Base-by-base conservation (phyloP, 2,797 vertebrate genomes). In the Eptatretus atami region DNA sequence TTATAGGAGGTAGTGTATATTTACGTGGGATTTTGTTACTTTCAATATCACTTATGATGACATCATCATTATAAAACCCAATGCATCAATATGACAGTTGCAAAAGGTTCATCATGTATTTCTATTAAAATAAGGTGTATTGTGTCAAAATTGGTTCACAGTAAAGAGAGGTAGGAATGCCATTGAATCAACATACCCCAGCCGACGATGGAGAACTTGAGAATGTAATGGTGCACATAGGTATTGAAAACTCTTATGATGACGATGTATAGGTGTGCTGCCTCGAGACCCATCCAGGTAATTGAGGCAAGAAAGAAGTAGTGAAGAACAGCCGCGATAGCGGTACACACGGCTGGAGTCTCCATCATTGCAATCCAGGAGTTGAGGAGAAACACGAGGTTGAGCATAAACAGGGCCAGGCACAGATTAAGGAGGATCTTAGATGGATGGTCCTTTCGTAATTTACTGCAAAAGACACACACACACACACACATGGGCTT, bases 281-380 rank as follows among this genome's bases (percentile, higher is more conserved):
- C 87, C 76, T 93, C 90, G 53, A 96, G 79, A 53, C 83, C 88
- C 74, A 92, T 86, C 90, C 90, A 95, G 5, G 88, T 90, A 72
- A 96, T 94, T 2, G 88, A 86, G 13, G 79, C 81, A 73, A 96
- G 72, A 67, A 96, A 77, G 68, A 94, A 90, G 77, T 96, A 96
- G 73, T 96, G 90, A 71, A 96, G 77, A 71, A 88, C 84, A 67
- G 81, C 80, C 67, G 80, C 90, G 10, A 82, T 81, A 66, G 82
- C 78, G 63, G 84, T 81, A 68, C 90, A 96, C 1, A 93, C 73
- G 61, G 78, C 77, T 69, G 65, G 64, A 0, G 67, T 64, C 1
- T 72, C 68, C 70, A 79, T 82, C 4, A 79, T 69, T 0, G 85
- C 81, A 67, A 94, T 77, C 88, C 90, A 96, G 0, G 86, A 78